Base-by-base conservation (phyloP, 2,888 invertebrate genomes). In the Melipona bicolor region DNA sequence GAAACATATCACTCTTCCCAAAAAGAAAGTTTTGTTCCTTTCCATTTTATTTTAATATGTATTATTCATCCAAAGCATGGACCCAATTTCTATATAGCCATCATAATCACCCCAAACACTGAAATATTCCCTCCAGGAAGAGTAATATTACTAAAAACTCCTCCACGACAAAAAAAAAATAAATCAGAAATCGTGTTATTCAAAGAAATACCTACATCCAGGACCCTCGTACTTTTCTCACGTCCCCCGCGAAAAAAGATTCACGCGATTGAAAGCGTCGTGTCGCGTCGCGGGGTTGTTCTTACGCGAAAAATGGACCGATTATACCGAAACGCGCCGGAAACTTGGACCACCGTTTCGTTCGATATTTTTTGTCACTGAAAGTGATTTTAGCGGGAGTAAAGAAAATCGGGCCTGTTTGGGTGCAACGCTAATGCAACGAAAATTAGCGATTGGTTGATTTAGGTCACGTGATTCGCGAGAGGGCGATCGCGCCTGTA, bases 311-410 rank as follows among this genome's bases (percentile, higher is more conserved):
- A 72, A 77, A 81, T 73, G 78, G 67, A 71, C 77, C 77, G 74
- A 81, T 79, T 81, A 69, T 77, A 70, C 59, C 19, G 50, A 19
- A 17, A 21, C 36, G 59, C 32, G 32, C 76, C 56, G 65, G 81
- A 85, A 72, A 73, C 62, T 76, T 79, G 77, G 9, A n/a, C n/a
- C n/a, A n/a, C 56, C 43, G n/a, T 54, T 65, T 50, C 52, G n/a
- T n/a, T 27, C 77, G 77, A 69, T 71, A 84, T 79, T n/a, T n/a
- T 27, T 27, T 27, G 1, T 27, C 27, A 27, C 27, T 27, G 27
- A 27, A 27, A 1, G 27, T 27, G 27, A 27, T 27, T 27, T 27
- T 27, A 27, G 24, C 24, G 24, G 27, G 27, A 27, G 1, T 27
- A 27, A 27, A 27, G 27, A 27, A 27, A 27, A 27, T 27, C 27